A percentile compares a stretch with the other conserved stretches of the same genome.
Conservation (phyloP, 2,113 vertebrate species). For the Montifringilla adamsi region DNA sequence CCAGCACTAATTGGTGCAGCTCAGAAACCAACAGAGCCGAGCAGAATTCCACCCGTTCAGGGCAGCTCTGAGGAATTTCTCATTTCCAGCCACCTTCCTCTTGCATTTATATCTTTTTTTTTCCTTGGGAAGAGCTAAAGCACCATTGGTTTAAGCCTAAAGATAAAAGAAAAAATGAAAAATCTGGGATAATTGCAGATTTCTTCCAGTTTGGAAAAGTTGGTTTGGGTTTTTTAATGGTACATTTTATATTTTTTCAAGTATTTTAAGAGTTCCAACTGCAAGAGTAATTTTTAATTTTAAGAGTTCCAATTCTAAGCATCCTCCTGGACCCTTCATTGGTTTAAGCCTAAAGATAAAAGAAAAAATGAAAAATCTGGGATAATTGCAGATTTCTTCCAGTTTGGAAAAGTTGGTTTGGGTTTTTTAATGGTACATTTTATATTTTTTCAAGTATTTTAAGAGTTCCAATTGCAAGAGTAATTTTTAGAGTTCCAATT, state of each 20-base stretch:
- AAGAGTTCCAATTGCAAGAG: too few species aligned
- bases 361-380: accelerated
- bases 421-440: neutral
- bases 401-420: neutral
- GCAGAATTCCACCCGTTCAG: neutral
- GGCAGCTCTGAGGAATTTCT: neutral
- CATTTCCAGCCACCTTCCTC: neutral
- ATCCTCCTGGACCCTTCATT: neutral
- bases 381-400: neutral
- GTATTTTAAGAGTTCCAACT: neutral
- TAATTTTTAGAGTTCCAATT: neutral
- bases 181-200: neutral
- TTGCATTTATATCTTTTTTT: neutral
- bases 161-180: neutral
- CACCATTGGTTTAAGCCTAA: neutral
- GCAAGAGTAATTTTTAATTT: too few species aligned
- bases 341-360: too few species aligned
- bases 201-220: neutral
- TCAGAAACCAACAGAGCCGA: neutral
- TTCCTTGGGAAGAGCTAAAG: neutral
- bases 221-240: neutral
- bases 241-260: neutral
- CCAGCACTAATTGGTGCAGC: neutral
- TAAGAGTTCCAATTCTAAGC: neutral
- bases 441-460: neutral